A percentile compares a stretch with the other conserved stretches of the same genome.
Evolutionary conservation across 2,888 invertebrate species (phyloP).

Genomic region (Platycnemis pennipes): DNA sequence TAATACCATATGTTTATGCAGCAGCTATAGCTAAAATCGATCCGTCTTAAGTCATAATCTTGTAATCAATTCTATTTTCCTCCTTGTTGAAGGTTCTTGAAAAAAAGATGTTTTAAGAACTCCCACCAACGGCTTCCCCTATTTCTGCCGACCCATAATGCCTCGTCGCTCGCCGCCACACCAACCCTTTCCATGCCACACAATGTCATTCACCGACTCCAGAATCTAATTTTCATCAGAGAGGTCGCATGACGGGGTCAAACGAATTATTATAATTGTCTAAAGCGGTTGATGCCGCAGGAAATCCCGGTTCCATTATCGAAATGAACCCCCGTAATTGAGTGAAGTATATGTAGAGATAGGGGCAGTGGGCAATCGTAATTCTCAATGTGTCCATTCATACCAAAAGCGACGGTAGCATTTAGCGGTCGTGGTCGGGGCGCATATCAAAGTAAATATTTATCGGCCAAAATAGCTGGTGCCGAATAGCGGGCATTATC

Average conservation of each 20-base stretch:
- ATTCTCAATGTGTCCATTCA: constrained; percentile 17
- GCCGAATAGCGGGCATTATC: background rate
- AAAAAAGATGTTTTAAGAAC: too few relatives aligned
- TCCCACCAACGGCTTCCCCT: background rate
- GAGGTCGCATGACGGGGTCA: constrained; percentile 43
- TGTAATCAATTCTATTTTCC: too few relatives aligned
- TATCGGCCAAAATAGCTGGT: background rate
- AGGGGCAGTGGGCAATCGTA: constrained; percentile 25
- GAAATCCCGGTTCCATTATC: constrained; percentile 37
- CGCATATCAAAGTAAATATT: constrained; percentile 19
- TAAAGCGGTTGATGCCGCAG: constrained; percentile 37
- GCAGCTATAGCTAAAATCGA: too few relatives aligned
- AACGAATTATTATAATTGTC: constrained; percentile 64
- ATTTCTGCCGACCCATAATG: background rate
- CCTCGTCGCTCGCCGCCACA: background rate
- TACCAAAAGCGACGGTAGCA: background rate
- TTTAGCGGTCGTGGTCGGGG: background rate
- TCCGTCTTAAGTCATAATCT: too few relatives aligned
- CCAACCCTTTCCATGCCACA: too few relatives aligned
- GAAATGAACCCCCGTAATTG: constrained; percentile 34
- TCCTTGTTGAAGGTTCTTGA: too few relatives aligned
- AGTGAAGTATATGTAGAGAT: background rate
- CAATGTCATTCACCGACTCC: constrained; percentile 43
- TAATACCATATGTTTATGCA: too few relatives aligned
- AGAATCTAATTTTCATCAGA: constrained; percentile 47